These are phyloP conservation scores for Homalodisca vitripennis DNA, from an alignment of 1,140 invertebrate species.

Conservation along the genomic window DNA sequence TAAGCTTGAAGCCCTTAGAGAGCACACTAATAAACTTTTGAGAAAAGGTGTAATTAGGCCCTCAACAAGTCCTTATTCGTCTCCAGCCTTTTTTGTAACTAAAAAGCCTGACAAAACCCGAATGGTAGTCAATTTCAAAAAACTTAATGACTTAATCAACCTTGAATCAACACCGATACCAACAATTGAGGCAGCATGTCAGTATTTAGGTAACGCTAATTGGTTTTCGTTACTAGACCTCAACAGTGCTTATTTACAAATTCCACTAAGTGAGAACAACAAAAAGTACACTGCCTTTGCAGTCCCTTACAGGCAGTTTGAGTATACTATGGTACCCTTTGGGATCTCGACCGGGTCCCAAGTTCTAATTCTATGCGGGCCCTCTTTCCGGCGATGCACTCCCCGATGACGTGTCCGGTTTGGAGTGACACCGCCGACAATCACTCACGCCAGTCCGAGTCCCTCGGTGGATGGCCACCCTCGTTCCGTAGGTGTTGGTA, in stretches of 20 bases:
- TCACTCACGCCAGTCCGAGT: background rate
- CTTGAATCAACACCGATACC: conserved; percentile 2
- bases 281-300: background rate
- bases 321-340: background rate
- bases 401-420: background rate
- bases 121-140: conserved; percentile 7
- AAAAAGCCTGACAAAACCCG: conserved; percentile 9
- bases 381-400: background rate
- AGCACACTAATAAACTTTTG: conserved; percentile 5
- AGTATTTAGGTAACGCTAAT: background rate
- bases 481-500: background rate
- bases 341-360: background rate
- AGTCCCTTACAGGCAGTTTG: background rate
- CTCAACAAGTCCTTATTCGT: background rate
- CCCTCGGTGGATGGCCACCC: background rate
- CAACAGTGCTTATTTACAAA: background rate
- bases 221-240: conserved; percentile 2
- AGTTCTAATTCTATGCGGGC: background rate
- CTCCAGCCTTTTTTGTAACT: conserved; percentile 5
- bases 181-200: background rate
- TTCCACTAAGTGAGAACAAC: background rate
- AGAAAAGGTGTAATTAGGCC: background rate
- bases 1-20: background rate
- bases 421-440: background rate
- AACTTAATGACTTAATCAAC: background rate